These are phyloP conservation scores for Sebastes aleutianus DNA, from an alignment of 2,797 vertebrate genomes.

Conservation along the genomic window DNA sequence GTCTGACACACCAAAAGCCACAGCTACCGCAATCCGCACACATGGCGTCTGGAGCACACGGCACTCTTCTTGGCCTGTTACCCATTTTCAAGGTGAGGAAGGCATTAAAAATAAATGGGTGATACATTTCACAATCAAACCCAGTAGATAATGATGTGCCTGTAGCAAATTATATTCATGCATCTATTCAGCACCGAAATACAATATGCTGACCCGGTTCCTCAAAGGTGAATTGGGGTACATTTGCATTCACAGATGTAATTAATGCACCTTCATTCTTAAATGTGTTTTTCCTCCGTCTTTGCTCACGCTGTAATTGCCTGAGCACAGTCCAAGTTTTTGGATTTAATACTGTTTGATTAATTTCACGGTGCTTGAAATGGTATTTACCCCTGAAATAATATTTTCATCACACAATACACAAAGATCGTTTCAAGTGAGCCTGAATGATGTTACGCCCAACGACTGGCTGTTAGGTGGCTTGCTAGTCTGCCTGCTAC, in stretches of 20 bases:
- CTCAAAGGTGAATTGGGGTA: slow-evolving; percentile 18
- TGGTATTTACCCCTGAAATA: background rate
- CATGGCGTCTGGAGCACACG: background rate
- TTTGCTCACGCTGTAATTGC: background rate
- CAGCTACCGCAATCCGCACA: slow-evolving; percentile 6
- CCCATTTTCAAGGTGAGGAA: slow-evolving; percentile 56
- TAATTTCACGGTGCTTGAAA: slow-evolving; percentile 2
- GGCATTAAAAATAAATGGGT: slow-evolving; percentile 17
- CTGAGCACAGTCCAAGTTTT: slow-evolving; percentile 10
- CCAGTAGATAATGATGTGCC: slow-evolving; percentile 11
- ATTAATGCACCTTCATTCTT: slow-evolving; percentile 1
- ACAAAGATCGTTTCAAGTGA: background rate
- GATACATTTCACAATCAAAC: slow-evolving; percentile 13
- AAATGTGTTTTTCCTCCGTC: background rate
- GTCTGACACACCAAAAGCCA: slow-evolving; percentile 36
- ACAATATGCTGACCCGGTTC: slow-evolving; percentile 6
- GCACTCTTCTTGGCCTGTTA: slow-evolving; percentile 35
- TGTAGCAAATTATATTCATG: background rate
- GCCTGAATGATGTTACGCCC: background rate
- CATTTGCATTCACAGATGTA: background rate
- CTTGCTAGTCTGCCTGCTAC: background rate
- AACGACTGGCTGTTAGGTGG: background rate
- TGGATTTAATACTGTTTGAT: slow-evolving; percentile 10
- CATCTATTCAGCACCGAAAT: slow-evolving; percentile 11
- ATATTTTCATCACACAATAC: background rate